phyloP scores from a whole-genome alignment of 2,113 vertebrate species.

The Gobio gobio region DNA sequence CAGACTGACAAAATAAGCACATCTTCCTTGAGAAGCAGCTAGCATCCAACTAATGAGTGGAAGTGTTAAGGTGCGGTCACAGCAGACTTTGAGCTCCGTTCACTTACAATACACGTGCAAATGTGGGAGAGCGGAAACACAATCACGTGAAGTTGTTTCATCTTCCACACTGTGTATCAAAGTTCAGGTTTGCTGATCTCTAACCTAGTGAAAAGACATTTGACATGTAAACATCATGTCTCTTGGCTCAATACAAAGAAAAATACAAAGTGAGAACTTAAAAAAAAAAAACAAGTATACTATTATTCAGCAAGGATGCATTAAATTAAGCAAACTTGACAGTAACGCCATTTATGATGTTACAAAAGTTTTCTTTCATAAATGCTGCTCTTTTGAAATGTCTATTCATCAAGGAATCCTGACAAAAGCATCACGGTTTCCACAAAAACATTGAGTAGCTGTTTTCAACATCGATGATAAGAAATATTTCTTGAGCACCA shows the following conservation, averaged over 20 bases:
- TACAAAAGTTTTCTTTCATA: not conserved
- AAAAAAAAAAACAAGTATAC: not conserved
- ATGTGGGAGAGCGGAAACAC: not conserved
- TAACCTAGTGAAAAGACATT: not conserved
- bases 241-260: not conserved
- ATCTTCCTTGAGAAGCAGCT: not conserved
- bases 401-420: not conserved
- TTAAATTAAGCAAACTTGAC: not conserved
- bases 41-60: slow-evolving; percentile 25
- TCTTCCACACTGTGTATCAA: not conserved
- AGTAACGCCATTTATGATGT: not conserved
- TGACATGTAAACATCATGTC: not conserved
- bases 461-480: not conserved
- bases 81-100: slow-evolving; percentile 11
- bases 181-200: slow-evolving; percentile 4
- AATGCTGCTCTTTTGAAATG: not conserved
- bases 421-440: not conserved
- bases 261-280: not conserved
- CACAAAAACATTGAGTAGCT: too few relatives aligned
- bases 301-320: not conserved
- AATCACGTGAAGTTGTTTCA: not conserved
- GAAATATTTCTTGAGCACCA: not conserved
- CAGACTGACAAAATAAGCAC: slow-evolving; percentile 7
- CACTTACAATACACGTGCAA: not conserved
- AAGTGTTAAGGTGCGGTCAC: not conserved